phyloP scores from a whole-genome alignment of 2,888 invertebrate genomes.

The Chorisops tibialis region DNA sequence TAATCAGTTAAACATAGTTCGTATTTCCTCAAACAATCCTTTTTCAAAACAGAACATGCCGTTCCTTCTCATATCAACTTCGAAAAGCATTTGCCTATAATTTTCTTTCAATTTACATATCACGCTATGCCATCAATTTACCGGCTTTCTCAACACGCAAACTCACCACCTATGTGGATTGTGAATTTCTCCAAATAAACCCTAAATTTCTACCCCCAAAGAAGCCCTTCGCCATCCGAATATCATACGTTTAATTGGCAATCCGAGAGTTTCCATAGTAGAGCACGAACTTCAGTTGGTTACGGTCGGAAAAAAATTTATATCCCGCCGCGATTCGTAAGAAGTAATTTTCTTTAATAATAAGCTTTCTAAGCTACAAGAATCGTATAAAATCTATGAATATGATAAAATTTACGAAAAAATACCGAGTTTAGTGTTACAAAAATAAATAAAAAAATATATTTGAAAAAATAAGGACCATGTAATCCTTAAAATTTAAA shows the following conservation, averaged over 20 bases:
- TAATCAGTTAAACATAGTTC: too few species aligned
- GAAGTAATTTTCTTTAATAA: not conserved
- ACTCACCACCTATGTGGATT: constrained; percentile 27
- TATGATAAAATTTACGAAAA: not conserved
- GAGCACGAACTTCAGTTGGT: constrained; percentile 52
- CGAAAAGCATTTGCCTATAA: too few species aligned
- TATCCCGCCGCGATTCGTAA: constrained; percentile 14
- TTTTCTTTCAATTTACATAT: too few species aligned
- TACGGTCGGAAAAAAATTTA: constrained; percentile 45
- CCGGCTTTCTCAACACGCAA: constrained; percentile 19
- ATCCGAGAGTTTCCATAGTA: constrained; percentile 43
- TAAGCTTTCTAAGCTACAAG: not conserved
- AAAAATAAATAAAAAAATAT: too few species aligned
- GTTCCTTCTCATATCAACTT: too few species aligned
- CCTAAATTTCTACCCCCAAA: constrained; percentile 4
- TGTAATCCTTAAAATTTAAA: too few species aligned
- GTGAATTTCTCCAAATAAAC: constrained; percentile 10
- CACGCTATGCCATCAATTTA: not conserved
- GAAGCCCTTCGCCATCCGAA: not conserved
- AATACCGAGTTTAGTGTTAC: not conserved
- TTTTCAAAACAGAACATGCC: too few species aligned
- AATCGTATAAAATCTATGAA: not conserved
- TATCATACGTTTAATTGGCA: constrained; percentile 21
- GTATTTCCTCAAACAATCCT: too few species aligned
- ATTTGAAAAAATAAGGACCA: too few species aligned